Evolutionary conservation across 1,140 invertebrate species (phyloP), one percentile per base, ranked within the genome.

Genomic region (Meteorus sp.): DNA sequence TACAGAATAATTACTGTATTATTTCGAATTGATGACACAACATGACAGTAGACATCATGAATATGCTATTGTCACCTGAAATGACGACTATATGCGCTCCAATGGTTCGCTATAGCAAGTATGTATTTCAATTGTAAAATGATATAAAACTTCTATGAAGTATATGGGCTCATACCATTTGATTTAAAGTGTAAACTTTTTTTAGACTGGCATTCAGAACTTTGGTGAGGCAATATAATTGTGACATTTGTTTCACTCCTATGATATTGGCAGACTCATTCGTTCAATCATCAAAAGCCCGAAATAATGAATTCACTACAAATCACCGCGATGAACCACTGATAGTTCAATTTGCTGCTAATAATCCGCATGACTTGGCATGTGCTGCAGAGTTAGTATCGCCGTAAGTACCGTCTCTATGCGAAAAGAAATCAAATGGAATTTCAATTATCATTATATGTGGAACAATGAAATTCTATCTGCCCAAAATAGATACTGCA

Each of bases 191-290:
- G 5, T 29, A 48, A 19, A 39, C 43, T 23, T 41, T 41, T 65
- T 57, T 59, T 66, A 92, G 90, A 78, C 80, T 96, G 29, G 88
- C 92, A 67, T 97, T 97, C 73, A 82, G 95, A 68, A 84, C 82
- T 45, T 76, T 97, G 11, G 91, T 96, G 1, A 82, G 88, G 73
- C 84, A 86, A 70, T 96, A 97, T 77, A 86, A 87, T 52, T 94
- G 92, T 68, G 93, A 98, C 75, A 75, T 99, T 50, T 89, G 91
- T 52, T 99, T 93, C 70, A 96, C 95, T 0, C 95, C 96, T 17
- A 98, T 99, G 96, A 97, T 98, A 61, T 79, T 98, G 54, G 92
- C 95, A 0, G 89, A 97, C 76, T 95, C 93, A 3, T 98, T 98
- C 82, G 84, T 94, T 41, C 85, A 88, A 71, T 97, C 95, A 60